These are phyloP conservation scores for Mustela lutreola DNA, from an alignment of 2,113 vertebrate genomes.

Conservation along the genomic window DNA sequence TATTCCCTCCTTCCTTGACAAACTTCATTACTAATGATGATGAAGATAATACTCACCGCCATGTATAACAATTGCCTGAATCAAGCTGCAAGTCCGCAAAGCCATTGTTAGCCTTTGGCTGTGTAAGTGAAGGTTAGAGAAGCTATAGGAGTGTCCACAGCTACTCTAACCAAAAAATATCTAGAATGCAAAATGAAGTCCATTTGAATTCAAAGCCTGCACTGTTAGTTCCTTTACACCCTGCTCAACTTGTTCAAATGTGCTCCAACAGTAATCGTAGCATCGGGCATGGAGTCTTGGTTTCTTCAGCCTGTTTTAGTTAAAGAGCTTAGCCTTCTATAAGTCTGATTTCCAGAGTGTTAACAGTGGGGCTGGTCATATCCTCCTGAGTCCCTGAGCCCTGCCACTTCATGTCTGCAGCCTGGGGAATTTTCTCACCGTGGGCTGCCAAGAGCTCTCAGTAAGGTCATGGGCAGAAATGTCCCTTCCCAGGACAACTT, in stretches of 20 bases:
- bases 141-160: not conserved
- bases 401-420: not conserved
- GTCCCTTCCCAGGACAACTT: not conserved
- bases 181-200: not conserved
- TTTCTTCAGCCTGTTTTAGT: not conserved
- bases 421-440: not conserved
- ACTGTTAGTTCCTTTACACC: not conserved
- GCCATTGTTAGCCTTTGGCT: not conserved
- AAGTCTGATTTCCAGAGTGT: not conserved
- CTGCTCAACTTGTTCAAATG: not conserved
- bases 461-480: not conserved
- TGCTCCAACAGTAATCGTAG: not conserved
- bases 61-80: not conserved
- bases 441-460: not conserved
- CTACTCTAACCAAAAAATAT: not conserved
- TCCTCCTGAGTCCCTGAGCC: not conserved
- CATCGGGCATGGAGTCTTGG: not conserved
- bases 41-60: not conserved
- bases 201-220: not conserved
- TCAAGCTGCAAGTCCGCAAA: not conserved
- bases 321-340: not conserved
- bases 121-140: not conserved
- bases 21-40: not conserved
- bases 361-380: not conserved
- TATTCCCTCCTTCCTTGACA: not conserved